These are phyloP conservation scores for Chrysomela aeneicollis DNA, from an alignment of 2,888 invertebrate species.

Conservation along the genomic window DNA sequence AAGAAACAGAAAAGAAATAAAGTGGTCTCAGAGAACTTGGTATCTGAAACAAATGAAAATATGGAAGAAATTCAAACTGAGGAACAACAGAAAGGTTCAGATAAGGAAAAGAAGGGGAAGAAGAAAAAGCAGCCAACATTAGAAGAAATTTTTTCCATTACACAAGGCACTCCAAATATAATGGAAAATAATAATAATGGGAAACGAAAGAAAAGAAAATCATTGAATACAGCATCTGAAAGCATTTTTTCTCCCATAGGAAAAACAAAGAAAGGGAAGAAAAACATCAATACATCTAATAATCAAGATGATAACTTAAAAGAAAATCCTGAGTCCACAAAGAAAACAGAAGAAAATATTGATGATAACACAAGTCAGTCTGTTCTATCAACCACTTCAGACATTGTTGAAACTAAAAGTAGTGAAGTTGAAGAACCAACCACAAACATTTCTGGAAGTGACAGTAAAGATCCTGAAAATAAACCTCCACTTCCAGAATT, in stretches of 20 bases:
- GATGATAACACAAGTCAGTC: neutral
- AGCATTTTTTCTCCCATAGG: constrained; percentile 14
- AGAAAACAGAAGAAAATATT: constrained; percentile 2
- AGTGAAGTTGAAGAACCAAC: constrained; percentile 16
- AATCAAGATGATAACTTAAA: neutral
- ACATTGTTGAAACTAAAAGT: constrained; percentile 11
- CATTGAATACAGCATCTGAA: constrained; percentile 7
- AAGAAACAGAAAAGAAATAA: constrained; percentile 25
- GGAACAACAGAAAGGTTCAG: constrained; percentile 7
- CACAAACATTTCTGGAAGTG: neutral
- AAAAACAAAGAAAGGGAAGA: constrained; percentile 12
- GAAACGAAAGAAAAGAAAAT: constrained; percentile 19
- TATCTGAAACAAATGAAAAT: constrained; percentile 16
- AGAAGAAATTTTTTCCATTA: neutral
- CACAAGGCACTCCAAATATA: neutral
- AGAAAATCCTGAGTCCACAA: neutral
- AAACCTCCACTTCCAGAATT: neutral
- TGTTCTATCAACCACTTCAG: neutral
- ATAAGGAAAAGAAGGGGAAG: constrained; percentile 30
- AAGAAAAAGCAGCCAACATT: constrained; percentile 27
- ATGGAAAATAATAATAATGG: constrained; percentile 14
- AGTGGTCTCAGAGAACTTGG: no score
- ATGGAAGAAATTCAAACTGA: constrained; percentile 20
- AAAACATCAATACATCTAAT: neutral
- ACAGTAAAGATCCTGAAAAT: no score